Conservation (phyloP, 64 coral and sea anemone genomes). For the Platygyra sinensis region DNA sequence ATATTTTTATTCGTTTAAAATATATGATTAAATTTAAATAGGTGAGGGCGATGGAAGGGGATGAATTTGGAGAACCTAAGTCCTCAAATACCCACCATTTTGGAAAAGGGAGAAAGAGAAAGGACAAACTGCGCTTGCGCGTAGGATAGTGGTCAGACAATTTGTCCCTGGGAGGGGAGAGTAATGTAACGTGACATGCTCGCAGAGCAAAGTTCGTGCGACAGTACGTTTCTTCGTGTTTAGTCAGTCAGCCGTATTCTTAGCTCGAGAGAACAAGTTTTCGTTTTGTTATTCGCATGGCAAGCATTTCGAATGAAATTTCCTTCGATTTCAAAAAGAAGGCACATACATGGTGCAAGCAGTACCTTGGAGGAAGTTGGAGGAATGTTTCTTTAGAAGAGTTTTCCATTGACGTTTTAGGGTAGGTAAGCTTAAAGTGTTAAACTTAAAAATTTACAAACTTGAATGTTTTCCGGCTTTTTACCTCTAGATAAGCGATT, state of each 20-base stretch:
- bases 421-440: slow-evolving; percentile 9
- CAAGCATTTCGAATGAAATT: slow-evolving; percentile 35
- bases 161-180: not conserved
- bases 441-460: no score
- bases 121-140: slow-evolving; percentile 59
- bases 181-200: not conserved
- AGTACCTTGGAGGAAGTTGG: slow-evolving; percentile 81
- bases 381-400: slow-evolving; percentile 45
- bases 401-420: slow-evolving; percentile 61
- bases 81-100: slow-evolving; percentile 82
- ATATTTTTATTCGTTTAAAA: slow-evolving; percentile 17
- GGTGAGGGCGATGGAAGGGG: slow-evolving; percentile 56
- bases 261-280: not conserved
- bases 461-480: no score
- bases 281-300: not conserved
- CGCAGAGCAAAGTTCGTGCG: no score
- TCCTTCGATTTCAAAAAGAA: slow-evolving; percentile 37
- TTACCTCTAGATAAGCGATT: no score
- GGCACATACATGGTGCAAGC: slow-evolving; percentile 49
- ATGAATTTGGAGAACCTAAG: slow-evolving; percentile 11
- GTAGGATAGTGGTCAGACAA: not conserved
- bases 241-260: not conserved
- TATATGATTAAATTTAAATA: not conserved
- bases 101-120: slow-evolving; percentile 59
- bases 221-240: no score